Percentiles rank a stretch among this genome's conserved stretches.
phyloP scores from a whole-genome alignment of 1,140 invertebrate species.

The Mycetomoellerius zeteki region DNA sequence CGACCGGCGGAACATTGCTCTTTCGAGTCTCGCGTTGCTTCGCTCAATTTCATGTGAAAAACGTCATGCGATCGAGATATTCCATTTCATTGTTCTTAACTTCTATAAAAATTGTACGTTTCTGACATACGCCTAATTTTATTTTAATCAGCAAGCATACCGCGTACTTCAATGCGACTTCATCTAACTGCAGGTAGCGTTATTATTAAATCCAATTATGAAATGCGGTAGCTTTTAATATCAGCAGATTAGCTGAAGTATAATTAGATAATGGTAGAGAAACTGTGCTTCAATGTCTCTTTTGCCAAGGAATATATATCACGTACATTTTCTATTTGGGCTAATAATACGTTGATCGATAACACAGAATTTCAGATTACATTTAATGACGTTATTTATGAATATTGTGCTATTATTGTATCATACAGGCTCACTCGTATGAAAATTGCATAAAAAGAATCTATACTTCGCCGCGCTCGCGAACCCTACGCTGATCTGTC shows the following conservation, averaged over 20 bases:
- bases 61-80: neutral
- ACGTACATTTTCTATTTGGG: neutral
- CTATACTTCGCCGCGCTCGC: conserved; percentile 4
- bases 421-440: neutral
- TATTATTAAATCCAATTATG: neutral
- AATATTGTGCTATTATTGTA: neutral
- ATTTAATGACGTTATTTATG: neutral
- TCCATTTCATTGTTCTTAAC: neutral
- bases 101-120: neutral
- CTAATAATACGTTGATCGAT: neutral
- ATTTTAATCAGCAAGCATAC: neutral
- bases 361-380: neutral
- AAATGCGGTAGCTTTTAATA: neutral
- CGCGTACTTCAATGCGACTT: conserved; percentile 5
- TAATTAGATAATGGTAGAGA: neutral
- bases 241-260: neutral
- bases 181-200: neutral
- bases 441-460: conserved; percentile 25
- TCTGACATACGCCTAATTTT: neutral
- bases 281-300: neutral
- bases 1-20: neutral
- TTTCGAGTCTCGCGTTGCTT: neutral
- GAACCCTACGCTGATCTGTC: conserved; percentile 37
- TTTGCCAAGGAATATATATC: neutral
- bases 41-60: neutral